Evolutionary conservation across 1,140 invertebrate genomes (phyloP).

Genomic region (Dolichoris vasculosae): DNA sequence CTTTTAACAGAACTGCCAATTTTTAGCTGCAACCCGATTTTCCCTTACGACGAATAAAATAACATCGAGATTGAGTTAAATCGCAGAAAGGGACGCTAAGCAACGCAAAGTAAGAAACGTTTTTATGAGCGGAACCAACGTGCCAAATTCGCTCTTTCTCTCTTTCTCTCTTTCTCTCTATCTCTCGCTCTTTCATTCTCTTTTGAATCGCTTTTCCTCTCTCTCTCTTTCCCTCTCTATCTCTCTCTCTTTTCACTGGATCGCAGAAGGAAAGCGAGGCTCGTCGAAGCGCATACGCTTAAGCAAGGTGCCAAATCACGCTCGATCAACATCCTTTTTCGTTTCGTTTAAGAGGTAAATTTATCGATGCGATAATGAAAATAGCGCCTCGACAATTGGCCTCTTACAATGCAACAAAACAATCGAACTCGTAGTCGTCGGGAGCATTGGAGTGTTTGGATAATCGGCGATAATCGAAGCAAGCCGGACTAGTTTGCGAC

Average conservation of each 20-base stretch:
- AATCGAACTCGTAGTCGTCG: background rate
- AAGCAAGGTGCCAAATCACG: slow-evolving; percentile 24
- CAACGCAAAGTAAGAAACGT: background rate
- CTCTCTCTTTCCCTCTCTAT: background rate
- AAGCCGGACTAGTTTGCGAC: background rate
- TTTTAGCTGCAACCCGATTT: background rate
- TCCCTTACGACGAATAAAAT: background rate
- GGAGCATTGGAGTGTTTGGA: background rate
- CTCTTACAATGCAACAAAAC: background rate
- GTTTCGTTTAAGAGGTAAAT: background rate
- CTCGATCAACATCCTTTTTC: slow-evolving; percentile 15
- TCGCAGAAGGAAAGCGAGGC: background rate
- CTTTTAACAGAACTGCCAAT: slow-evolving; percentile 25
- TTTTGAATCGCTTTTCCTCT: background rate
- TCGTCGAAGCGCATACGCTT: background rate
- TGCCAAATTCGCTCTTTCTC: background rate
- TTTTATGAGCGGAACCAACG: background rate
- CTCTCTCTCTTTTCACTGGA: background rate
- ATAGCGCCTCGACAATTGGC: background rate
- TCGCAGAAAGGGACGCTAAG: background rate
- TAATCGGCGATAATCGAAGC: background rate
- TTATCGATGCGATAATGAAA: background rate
- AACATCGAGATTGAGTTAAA: background rate
- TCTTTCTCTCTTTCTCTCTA: background rate
- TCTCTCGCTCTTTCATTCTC: background rate